A percentile compares a stretch with the other conserved stretches of the same genome.
Evolutionary conservation across 2,797 vertebrate genomes (phyloP).

Genomic region (Neostethus bicornis): DNA sequence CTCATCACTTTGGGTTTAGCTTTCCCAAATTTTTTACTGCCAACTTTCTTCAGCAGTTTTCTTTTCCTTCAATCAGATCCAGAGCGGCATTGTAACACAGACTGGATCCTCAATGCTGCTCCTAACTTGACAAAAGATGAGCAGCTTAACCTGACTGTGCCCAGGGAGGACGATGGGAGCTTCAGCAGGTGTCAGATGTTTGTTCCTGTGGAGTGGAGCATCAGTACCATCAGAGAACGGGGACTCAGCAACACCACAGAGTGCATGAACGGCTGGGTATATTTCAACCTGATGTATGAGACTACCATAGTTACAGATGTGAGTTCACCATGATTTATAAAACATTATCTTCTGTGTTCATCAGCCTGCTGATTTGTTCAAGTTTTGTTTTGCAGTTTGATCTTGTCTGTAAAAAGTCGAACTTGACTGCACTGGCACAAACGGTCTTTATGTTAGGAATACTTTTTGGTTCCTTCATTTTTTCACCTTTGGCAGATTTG

Average conservation of each 20-base stretch:
- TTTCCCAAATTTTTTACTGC: conserved; percentile 15
- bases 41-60: conserved; percentile 25
- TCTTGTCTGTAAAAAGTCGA: conserved; percentile 78
- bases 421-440: conserved; percentile 68
- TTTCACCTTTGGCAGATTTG: conserved; percentile 79
- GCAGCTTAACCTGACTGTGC: conserved; percentile 82
- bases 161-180: conserved; percentile 58
- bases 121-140: conserved; percentile 78
- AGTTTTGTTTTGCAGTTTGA: conserved; percentile 73
- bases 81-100: conserved; percentile 79
- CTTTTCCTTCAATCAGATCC: conserved; percentile 44
- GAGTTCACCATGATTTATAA: conserved; percentile 21
- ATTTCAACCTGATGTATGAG: conserved; percentile 59
- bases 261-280: conserved; percentile 84
- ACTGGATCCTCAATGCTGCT: conserved; percentile 77
- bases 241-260: conserved; percentile 77
- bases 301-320: conserved; percentile 82
- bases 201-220: conserved; percentile 75
- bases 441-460: conserved; percentile 76
- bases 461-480: conserved; percentile 73
- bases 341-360: background rate
- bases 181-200: conserved; percentile 85
- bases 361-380: background rate
- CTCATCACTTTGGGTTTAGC: conserved; percentile 14
- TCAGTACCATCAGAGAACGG: conserved; percentile 65